phyloP scores from a whole-genome alignment of 1,140 invertebrate genomes.

The Cotesia chilonis region DNA sequence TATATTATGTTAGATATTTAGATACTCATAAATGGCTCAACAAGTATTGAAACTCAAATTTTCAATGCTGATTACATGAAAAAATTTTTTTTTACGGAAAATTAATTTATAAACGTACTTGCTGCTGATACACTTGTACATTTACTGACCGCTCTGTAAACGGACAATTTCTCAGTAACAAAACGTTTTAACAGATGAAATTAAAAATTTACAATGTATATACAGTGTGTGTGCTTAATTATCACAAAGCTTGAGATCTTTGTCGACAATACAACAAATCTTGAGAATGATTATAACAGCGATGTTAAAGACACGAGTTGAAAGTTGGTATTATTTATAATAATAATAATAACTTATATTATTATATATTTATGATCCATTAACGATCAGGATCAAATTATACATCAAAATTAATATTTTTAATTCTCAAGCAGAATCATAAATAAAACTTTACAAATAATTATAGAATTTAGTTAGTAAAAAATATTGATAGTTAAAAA shows the following conservation, averaged over 20 bases:
- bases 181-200: background rate
- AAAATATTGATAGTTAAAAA: no score
- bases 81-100: no score
- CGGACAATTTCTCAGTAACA: slow-evolving; percentile 49
- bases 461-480: no score
- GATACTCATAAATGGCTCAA: no score
- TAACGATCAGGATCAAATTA: no score
- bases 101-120: background rate
- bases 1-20: no score
- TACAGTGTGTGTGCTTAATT: slow-evolving; percentile 5
- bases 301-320: slow-evolving; percentile 21
- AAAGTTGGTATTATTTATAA: slow-evolving; percentile 8
- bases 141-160: slow-evolving; percentile 57
- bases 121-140: slow-evolving; percentile 48
- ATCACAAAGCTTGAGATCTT: slow-evolving; percentile 39
- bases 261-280: slow-evolving; percentile 30
- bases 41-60: no score
- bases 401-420: no score
- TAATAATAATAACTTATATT: slow-evolving; percentile 24
- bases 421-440: no score
- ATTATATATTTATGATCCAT: background rate
- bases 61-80: no score
- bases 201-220: background rate
- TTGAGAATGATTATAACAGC: slow-evolving; percentile 14
- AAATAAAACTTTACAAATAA: no score